These are phyloP conservation scores for Drosophila bocki DNA, from an alignment of 1,140 invertebrate genomes.

Conservation along the genomic window DNA sequence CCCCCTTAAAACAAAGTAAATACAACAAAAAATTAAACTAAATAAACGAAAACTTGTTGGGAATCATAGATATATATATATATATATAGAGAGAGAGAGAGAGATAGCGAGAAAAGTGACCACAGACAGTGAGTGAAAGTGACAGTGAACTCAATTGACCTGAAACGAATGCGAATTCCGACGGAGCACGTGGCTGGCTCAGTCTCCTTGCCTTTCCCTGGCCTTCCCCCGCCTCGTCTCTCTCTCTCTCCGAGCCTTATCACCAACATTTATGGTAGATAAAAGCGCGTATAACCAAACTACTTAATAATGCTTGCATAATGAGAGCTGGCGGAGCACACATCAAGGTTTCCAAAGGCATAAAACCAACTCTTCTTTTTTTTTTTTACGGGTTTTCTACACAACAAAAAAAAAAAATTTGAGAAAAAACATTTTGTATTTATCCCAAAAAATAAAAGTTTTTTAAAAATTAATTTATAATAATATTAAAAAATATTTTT, in stretches of 20 bases:
- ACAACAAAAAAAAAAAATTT: neutral
- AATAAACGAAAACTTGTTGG: constrained; percentile 36
- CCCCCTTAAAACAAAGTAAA: constrained; percentile 12
- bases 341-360: constrained; percentile 8
- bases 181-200: constrained; percentile 38
- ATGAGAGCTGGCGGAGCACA: constrained; percentile 9
- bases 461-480: no score
- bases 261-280: constrained; percentile 21
- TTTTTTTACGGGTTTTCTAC: neutral
- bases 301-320: constrained; percentile 22
- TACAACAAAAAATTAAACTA: constrained; percentile 12
- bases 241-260: constrained; percentile 8
- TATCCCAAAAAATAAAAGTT: no score
- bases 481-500: no score
- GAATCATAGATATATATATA: neutral
- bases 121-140: constrained; percentile 62
- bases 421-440: no score
- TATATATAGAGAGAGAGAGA: accelerated
- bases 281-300: constrained; percentile 9
- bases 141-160: constrained; percentile 81
- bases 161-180: constrained; percentile 36
- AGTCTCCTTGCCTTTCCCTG: neutral
- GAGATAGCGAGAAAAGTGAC: neutral
- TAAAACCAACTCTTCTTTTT: neutral
- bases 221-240: no score